A percentile compares a stretch with the other conserved stretches of the same genome.
These are phyloP conservation scores for Triplophysa dalaica DNA, from an alignment of 2,113 vertebrate species.

Conservation along the genomic window DNA sequence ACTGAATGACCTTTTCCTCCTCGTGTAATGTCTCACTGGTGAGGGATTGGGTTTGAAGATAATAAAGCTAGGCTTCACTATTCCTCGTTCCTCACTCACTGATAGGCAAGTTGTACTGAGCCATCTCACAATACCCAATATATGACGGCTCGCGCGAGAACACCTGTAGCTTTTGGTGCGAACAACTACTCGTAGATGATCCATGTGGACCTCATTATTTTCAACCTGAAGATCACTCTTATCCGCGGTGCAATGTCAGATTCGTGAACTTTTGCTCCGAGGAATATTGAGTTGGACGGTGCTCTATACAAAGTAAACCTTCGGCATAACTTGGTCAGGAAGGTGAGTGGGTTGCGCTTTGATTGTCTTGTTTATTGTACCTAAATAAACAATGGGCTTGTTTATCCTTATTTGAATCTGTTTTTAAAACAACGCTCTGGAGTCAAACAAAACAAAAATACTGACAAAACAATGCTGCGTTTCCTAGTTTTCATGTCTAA, in stretches of 20 bases:
- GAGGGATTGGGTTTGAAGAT: constrained; percentile 81
- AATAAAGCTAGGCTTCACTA: constrained; percentile 78
- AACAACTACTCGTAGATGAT: constrained; percentile 68
- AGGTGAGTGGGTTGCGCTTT: constrained; percentile 78
- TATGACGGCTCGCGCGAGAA: constrained; percentile 64
- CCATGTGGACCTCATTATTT: constrained; percentile 82
- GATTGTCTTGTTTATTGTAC: not conserved
- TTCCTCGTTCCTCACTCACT: constrained; percentile 75
- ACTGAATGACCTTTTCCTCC: constrained; percentile 84
- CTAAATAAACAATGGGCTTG: not conserved
- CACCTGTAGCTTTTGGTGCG: constrained; percentile 86
- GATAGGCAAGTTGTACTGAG: constrained; percentile 79
- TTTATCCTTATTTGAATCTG: not conserved
- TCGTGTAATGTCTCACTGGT: constrained; percentile 82
- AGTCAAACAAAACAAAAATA: not conserved
- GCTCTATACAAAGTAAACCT: constrained; percentile 73
- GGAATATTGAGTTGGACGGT: constrained; percentile 71
- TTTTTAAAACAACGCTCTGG: not conserved
- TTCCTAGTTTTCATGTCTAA: not conserved
- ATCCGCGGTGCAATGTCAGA: constrained; percentile 72
- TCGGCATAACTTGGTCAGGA: constrained; percentile 80
- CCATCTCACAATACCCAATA: constrained; percentile 60
- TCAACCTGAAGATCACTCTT: constrained; percentile 72
- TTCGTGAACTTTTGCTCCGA: constrained; percentile 83
- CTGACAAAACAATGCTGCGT: not conserved